phyloP scores from a whole-genome alignment of 2,888 invertebrate genomes.

The Eremobia ochroleuca region DNA sequence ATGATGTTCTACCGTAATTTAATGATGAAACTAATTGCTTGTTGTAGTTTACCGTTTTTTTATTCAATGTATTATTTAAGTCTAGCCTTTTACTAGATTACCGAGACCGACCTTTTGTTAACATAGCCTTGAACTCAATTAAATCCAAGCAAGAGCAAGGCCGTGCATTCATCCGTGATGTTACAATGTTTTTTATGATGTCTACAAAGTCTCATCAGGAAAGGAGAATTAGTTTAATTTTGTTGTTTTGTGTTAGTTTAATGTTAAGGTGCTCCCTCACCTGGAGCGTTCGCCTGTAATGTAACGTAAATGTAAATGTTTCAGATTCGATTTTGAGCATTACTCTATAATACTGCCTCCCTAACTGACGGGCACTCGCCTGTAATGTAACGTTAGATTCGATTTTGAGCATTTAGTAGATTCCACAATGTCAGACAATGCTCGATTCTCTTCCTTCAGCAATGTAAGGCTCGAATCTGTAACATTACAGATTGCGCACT shows the following conservation, averaged over 20 bases:
- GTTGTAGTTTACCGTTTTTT: constrained; percentile 1
- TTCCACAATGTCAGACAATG: no score
- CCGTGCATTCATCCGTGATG: constrained; percentile 24
- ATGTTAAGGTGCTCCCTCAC: no score
- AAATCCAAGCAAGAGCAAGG: constrained; percentile 10
- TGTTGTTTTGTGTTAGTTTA: neutral
- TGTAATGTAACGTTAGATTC: no score
- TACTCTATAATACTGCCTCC: no score
- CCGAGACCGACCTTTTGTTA: neutral
- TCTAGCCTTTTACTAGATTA: neutral
- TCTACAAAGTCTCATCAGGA: neutral
- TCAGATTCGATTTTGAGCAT: no score
- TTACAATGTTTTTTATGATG: neutral
- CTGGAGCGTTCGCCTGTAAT: no score
- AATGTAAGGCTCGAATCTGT: no score
- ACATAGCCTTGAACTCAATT: constrained; percentile 25
- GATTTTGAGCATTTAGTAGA: no score
- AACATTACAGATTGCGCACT: no score
- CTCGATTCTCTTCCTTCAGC: no score
- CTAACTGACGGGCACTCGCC: no score
- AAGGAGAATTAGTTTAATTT: neutral
- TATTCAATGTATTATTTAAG: neutral
- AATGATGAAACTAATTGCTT: neutral
- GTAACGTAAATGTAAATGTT: no score
- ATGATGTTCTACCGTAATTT: neutral